Base-by-base conservation (phyloP, 1,140 invertebrate genomes). In the Luehdorfia chinensis region DNA sequence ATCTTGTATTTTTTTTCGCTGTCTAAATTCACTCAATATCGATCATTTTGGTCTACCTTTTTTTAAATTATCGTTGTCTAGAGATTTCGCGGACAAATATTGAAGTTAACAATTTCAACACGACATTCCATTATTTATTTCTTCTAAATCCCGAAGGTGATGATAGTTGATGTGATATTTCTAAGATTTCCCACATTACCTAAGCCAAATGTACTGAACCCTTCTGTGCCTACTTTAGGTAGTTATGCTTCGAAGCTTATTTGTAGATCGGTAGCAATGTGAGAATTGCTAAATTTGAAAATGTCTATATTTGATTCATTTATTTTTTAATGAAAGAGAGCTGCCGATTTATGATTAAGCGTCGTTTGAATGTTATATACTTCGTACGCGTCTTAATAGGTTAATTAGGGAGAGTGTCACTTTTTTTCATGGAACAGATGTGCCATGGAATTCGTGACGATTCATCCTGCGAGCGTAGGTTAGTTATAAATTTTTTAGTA, bases 171-270 rank as follows among this genome's bases (percentile, higher is more conserved):
- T 80, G 77, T 84, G 77, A 81, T 85, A 80, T 59, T 71, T 59
- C 54, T 80, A 75, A 77, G 70, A 64, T 69, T 74, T 79, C 74
- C 78, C 75, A 45, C 73, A 70, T 59, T 74, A n/a, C n/a, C n/a
- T n/a, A 79, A 85, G 74, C 76, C 81, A 81, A 83, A 83, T 72
- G 78, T 85, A 85, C 78, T 85, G 81, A 85, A 83, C 72, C 81
- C 81, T 78, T 77, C 76, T 80, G 81, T 85, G 81, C 81, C 81
- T 85, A 72, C 66, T 83, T 51, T 79, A 79, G 62, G 68, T 85
- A 83, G 77, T 61, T 67, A 73, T 56, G 75, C 76, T 79, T 72
- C 39, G 39, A 5, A 1, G 4, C 13, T 4, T 27, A n/a, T 27
- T 43, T 18, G 52, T 57, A 63, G 61, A 31, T 53, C 43, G 23